Conservation (phyloP, 2,888 invertebrate genomes). For the Eilema griseolum region DNA sequence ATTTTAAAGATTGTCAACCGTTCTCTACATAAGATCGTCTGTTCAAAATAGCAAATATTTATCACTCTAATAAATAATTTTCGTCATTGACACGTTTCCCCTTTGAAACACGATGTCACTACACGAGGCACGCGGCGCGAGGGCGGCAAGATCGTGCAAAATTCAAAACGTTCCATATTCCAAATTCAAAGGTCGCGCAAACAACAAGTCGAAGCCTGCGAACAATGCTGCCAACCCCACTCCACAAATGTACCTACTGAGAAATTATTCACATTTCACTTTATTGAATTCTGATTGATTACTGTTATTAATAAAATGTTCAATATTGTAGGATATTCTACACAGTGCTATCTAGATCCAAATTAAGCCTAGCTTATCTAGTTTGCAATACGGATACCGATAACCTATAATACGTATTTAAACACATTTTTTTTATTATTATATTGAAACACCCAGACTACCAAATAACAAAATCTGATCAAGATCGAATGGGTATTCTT, state of each 20-base stretch:
- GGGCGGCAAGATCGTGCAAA: slow-evolving; percentile 51
- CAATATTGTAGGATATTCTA: not conserved
- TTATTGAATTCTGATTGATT: slow-evolving; percentile 46
- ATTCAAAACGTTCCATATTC: slow-evolving; percentile 63
- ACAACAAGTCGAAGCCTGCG: slow-evolving; percentile 61
- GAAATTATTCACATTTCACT: slow-evolving; percentile 51
- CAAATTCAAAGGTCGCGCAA: slow-evolving; percentile 64
- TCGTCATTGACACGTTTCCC: slow-evolving; percentile 44
- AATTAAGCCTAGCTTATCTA: not conserved
- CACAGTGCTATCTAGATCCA: not conserved
- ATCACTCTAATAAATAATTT: slow-evolving; percentile 19
- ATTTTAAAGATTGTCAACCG: not conserved
- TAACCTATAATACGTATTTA: no score
- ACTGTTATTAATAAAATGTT: slow-evolving; percentile 17
- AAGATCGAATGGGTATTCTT: no score
- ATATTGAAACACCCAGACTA: no score
- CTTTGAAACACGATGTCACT: slow-evolving; percentile 45
- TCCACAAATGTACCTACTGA: slow-evolving; percentile 47
- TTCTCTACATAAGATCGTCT: not conserved
- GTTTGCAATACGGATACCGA: no score
- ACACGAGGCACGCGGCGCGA: slow-evolving; percentile 33
- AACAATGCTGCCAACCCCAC: slow-evolving; percentile 65
- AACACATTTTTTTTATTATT: no score
- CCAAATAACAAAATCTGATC: no score
- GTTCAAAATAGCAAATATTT: slow-evolving; percentile 15